Base-by-base conservation (phyloP, 2,888 invertebrate species). In the Lumbricus terrestris region DNA sequence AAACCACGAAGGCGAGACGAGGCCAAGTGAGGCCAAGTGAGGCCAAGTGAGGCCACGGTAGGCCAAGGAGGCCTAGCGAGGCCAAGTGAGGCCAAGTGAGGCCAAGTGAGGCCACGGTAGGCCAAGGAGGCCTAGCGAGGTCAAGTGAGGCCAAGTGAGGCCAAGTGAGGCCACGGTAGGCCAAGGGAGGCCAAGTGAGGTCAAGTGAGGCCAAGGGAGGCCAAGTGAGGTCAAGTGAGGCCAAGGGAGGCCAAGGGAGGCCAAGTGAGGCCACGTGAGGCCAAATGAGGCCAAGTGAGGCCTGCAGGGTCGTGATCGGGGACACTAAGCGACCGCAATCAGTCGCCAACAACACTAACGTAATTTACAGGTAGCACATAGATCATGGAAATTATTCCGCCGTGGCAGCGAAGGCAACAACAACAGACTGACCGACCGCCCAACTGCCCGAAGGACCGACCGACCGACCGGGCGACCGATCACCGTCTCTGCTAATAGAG, bases 321-420 rank as follows among this genome's bases (percentile, higher is more conserved):
- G 37, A 85, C 34, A 85, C 35, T 85, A 85, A 85, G 34, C 85
- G 85, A 18, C 34, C 33, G 85, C 85, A 85, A 85, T 85, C 85
- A 85, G 85, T 85, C 85, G 85, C 85, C 85, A 37, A 23, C 85
- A 37, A 35, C 85, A 37, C 85, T 85, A 85, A 85, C 37, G 34
- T 34, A 35, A 85, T 85, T 85, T 85, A 85, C 85, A 85, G 85
- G 34, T 85, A 85, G 34, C 85, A 85, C 34, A 85, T 85, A 85
- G 35, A 85, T 85, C 85, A 85, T 37, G 85, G 37, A 35, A 34
- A 85, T 85, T 85, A 85, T 85, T 85, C 85, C 20, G 34, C 20
- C 0, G 85, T 15, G 8, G 85, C 85, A 37, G 85, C 35, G 15
- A 29, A 34, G 29, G 16, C 85, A 35, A 37, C 69, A 11, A 69